These are phyloP conservation scores for Ataeniobius toweri DNA, from an alignment of 2,797 vertebrate species.

Conservation along the genomic window DNA sequence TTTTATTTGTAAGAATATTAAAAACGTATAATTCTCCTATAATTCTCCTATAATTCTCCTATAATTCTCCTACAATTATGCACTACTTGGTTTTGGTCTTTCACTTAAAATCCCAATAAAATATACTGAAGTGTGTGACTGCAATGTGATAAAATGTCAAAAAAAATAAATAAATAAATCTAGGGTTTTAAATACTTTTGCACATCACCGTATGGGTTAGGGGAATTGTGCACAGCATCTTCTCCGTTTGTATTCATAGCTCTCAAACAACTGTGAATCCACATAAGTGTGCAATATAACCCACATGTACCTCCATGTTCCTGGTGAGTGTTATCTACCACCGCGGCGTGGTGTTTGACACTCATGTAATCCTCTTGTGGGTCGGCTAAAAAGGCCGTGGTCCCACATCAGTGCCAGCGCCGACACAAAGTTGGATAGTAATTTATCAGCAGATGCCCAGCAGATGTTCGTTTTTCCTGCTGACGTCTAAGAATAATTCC, in stretches of 20 bases:
- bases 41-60: neutral
- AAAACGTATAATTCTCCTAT: no score
- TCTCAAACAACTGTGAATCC: neutral
- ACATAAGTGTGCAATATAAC: slow-evolving; percentile 36
- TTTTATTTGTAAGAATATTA: neutral
- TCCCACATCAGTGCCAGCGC: slow-evolving; percentile 61
- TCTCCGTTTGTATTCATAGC: neutral
- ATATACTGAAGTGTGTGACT: neutral
- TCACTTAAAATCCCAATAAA: neutral
- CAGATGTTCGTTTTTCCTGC: slow-evolving; percentile 82
- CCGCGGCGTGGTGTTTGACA: slow-evolving; percentile 77
- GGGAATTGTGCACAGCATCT: neutral
- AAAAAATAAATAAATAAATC: no score
- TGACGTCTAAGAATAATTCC: slow-evolving; percentile 67
- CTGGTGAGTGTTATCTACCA: slow-evolving; percentile 55
- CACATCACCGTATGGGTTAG: no score
- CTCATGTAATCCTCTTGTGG: slow-evolving; percentile 81
- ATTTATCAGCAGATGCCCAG: slow-evolving; percentile 79
- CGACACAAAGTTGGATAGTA: slow-evolving; percentile 72
- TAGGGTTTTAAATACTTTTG: neutral
- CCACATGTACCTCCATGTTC: slow-evolving; percentile 34
- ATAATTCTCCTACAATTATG: neutral
- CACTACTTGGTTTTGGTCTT: neutral
- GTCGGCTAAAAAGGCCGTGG: slow-evolving; percentile 75
- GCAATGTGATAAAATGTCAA: neutral